Percentiles rank a stretch among this genome's conserved stretches.
Evolutionary conservation across 2,888 invertebrate genomes (phyloP).

Genomic region (Orthosia gothica): DNA sequence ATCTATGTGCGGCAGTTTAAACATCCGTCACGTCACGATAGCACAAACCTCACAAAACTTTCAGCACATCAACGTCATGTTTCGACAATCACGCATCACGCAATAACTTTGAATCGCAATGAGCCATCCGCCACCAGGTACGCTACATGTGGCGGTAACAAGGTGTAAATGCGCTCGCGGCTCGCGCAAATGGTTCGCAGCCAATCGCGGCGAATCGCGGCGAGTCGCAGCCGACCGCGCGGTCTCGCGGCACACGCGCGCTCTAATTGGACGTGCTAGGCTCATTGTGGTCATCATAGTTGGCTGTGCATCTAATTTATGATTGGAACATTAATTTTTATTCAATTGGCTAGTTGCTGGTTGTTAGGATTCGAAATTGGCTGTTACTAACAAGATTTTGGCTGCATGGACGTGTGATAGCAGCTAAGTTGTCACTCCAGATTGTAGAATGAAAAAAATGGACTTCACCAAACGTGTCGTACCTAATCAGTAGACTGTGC

Average conservation of each 20-base stretch:
- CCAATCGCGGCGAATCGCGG: constrained; percentile 72
- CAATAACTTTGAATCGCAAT: constrained; percentile 64
- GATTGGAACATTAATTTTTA: constrained; percentile 57
- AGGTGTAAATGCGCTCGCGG: constrained; percentile 74
- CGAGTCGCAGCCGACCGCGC: constrained; percentile 58
- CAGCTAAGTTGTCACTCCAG: background rate
- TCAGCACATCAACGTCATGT: constrained; percentile 11
- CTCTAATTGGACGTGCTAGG: constrained; percentile 70
- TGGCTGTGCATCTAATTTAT: constrained; percentile 62
- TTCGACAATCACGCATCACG: constrained; percentile 54
- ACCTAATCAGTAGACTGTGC: background rate
- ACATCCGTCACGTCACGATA: background rate
- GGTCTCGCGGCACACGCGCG: constrained; percentile 51
- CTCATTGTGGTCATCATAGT: constrained; percentile 66
- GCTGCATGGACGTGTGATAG: background rate
- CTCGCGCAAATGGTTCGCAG: constrained; percentile 73
- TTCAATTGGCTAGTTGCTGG: constrained; percentile 29
- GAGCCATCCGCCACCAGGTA: constrained; percentile 69
- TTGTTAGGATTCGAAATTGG: constrained; percentile 12
- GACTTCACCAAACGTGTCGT: background rate
- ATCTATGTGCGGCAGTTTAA: background rate
- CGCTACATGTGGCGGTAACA: constrained; percentile 78
- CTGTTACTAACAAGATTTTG: constrained; percentile 10
- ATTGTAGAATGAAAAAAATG: background rate
- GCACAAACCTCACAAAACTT: background rate